These are phyloP conservation scores for Streptopelia turtur DNA, from an alignment of 2,797 vertebrate genomes.

Conservation along the genomic window DNA sequence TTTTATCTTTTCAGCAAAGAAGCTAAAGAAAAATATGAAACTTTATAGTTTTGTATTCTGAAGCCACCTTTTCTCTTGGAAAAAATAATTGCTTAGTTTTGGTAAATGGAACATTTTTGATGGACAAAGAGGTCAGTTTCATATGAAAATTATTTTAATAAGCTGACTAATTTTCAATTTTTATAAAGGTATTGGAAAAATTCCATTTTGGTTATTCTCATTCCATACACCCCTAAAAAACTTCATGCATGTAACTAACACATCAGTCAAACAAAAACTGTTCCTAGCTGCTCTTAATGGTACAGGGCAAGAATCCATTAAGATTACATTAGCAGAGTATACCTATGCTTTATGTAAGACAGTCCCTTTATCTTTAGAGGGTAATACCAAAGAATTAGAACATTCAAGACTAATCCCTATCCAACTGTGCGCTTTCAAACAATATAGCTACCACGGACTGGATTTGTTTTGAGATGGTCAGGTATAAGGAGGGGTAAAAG, in stretches of 20 bases:
- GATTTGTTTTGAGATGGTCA: neutral
- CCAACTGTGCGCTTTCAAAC: neutral
- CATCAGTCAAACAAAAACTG: neutral
- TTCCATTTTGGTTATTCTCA: neutral
- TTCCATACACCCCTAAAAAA: neutral
- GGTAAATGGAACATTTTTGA: neutral
- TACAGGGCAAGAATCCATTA: neutral
- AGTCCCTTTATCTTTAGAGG: neutral
- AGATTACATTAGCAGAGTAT: neutral
- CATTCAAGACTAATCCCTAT: neutral
- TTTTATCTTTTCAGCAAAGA: neutral
- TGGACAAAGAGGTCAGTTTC: neutral
- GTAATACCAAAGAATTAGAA: neutral
- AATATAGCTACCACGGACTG: neutral
- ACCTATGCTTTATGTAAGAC: neutral
- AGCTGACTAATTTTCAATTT: neutral
- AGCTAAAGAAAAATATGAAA: neutral
- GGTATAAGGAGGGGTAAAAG: neutral
- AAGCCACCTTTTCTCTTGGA: neutral
- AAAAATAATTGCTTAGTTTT: neutral
- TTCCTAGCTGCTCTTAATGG: neutral
- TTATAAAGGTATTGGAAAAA: neutral
- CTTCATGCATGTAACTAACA: neutral
- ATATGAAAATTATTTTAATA: neutral
- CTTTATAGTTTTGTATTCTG: neutral